Conservation (phyloP, 2,113 vertebrate species). For the Chamaea fasciata region DNA sequence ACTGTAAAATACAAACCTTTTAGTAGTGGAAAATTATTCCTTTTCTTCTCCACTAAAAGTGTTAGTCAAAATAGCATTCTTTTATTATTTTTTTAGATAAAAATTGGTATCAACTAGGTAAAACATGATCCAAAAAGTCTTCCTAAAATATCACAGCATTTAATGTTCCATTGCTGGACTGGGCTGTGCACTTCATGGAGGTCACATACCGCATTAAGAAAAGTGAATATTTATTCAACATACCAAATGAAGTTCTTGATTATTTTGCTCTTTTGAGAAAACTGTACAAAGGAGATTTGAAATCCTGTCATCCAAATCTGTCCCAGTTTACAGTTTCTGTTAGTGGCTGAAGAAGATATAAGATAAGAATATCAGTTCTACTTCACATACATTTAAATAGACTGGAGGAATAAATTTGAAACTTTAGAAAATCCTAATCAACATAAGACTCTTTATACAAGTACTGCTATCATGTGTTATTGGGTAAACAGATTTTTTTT, state of each 20-base stretch:
- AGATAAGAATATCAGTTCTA: background rate
- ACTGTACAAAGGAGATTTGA: background rate
- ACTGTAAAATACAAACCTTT: background rate
- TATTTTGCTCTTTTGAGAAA: background rate
- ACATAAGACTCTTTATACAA: constrained; percentile 33
- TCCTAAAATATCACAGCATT: constrained; percentile 4
- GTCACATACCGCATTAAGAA: constrained; percentile 24
- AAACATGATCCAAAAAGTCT: background rate
- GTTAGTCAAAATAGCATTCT: background rate
- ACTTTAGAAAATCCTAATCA: constrained; percentile 56
- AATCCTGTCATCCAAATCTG: background rate
- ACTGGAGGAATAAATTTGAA: constrained; percentile 27
- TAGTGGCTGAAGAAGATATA: background rate
- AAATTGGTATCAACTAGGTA: background rate
- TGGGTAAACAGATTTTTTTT: constrained; percentile 49
- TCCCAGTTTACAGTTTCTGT: background rate
- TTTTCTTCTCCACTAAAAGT: background rate
- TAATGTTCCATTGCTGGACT: background rate
- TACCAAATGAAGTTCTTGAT: background rate
- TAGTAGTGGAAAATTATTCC: background rate
- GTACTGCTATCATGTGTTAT: constrained; percentile 13
- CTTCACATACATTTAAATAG: constrained; percentile 32
- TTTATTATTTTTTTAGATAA: background rate
- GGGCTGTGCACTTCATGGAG: background rate
- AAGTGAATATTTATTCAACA: constrained; percentile 49